These are phyloP conservation scores for Brachystomella parvula DNA, from an alignment of 1,140 invertebrate species.

Conservation along the genomic window DNA sequence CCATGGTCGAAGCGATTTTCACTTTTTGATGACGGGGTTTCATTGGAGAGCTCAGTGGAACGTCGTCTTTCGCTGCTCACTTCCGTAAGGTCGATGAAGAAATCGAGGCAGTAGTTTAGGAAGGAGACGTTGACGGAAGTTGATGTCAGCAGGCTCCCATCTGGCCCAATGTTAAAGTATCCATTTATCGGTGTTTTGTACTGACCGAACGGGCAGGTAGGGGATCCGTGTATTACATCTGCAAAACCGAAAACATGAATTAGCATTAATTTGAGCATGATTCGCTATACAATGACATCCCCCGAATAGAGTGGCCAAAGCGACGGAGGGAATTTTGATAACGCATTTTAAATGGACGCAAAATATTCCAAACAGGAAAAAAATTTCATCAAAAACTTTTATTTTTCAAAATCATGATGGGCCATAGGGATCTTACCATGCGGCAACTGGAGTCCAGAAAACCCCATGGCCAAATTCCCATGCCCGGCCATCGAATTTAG, in stretches of 20 bases:
- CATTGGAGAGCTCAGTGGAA: not conserved
- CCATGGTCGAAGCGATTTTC: not conserved
- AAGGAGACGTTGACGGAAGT: conserved; percentile 18
- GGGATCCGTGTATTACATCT: conserved; percentile 25
- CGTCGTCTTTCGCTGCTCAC: not conserved
- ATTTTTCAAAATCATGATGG: no score
- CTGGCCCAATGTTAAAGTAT: conserved; percentile 13
- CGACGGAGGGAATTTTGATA: not conserved
- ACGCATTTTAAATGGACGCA: not conserved
- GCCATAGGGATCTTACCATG: no score
- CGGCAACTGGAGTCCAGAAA: no score
- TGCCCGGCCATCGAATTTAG: no score
- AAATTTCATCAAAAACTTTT: no score
- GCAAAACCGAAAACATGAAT: conserved; percentile 12
- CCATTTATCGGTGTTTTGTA: conserved; percentile 3
- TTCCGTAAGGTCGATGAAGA: conserved; percentile 19
- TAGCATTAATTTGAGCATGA: not conserved
- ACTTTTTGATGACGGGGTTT: not conserved
- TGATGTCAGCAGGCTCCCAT: conserved; percentile 15
- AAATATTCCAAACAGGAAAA: no score
- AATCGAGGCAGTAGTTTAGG: conserved; percentile 32
- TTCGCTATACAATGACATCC: not conserved
- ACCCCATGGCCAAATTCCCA: no score
- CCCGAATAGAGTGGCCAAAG: not conserved
- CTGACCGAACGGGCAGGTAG: conserved; percentile 24